Evolutionary conservation across 2,797 vertebrate species (phyloP).

Genomic region (Epinephelus awoara): DNA sequence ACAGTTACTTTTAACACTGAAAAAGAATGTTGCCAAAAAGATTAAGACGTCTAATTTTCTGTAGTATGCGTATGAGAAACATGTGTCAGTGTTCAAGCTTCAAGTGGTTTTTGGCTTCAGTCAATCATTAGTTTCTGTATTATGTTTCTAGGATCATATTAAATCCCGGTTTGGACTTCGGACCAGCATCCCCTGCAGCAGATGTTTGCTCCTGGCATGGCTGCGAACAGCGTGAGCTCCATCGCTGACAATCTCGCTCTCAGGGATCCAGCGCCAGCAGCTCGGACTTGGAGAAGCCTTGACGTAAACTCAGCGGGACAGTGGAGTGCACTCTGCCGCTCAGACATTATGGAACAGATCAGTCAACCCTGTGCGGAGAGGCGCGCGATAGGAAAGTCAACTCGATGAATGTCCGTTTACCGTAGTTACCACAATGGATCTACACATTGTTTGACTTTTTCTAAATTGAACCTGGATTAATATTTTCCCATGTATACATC

Average conservation of each 20-base stretch:
- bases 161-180: constrained; percentile 69
- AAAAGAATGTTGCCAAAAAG: constrained; percentile 11
- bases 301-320: constrained; percentile 60
- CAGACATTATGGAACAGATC: constrained; percentile 61
- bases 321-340: constrained; percentile 38
- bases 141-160: constrained; percentile 76
- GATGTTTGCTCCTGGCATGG: constrained; percentile 73
- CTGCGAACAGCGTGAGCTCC: constrained; percentile 59
- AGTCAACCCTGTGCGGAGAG: constrained; percentile 55
- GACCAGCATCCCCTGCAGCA: constrained; percentile 65
- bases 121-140: constrained; percentile 75
- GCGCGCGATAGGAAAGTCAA: constrained; percentile 34
- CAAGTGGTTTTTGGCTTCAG: constrained; percentile 48
- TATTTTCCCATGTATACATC: constrained; percentile 61
- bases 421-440: constrained; percentile 40
- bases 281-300: constrained; percentile 46
- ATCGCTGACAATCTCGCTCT: constrained; percentile 49
- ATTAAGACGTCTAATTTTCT: constrained; percentile 39
- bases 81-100: constrained; percentile 52
- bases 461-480: constrained; percentile 52
- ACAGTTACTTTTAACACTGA: constrained; percentile 26
- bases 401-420: constrained; percentile 21
- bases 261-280: constrained; percentile 49
- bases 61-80: constrained; percentile 28
- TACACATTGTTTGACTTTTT: constrained; percentile 54